Conservation (phyloP, 2,113 vertebrate species). For the Sander vitreus region DNA sequence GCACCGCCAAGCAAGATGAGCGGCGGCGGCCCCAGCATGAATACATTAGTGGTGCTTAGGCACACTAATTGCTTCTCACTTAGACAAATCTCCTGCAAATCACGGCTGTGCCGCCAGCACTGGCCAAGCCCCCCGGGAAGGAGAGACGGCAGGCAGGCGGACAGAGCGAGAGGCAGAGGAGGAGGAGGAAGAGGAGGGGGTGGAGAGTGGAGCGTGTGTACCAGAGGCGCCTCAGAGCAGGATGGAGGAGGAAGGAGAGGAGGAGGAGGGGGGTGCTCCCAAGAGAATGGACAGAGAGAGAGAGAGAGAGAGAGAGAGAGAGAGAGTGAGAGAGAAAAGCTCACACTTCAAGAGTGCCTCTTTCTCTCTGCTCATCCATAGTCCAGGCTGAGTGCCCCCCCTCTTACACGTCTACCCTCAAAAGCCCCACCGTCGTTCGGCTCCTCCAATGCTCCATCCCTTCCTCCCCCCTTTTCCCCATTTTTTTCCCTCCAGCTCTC, state of each 20-base stretch:
- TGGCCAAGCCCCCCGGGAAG: conserved; percentile 81
- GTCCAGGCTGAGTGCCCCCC: conserved; percentile 69
- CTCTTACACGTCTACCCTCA: conserved; percentile 69
- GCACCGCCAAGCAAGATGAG: conserved; percentile 63
- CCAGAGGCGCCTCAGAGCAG: conserved; percentile 83
- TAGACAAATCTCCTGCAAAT: conserved; percentile 89
- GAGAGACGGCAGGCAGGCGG: conserved; percentile 80
- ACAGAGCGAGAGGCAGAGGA: conserved; percentile 75
- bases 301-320: conserved; percentile 44
- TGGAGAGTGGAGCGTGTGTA: conserved; percentile 81
- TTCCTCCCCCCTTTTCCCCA: conserved; percentile 17
- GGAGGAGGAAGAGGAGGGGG: conserved; percentile 50
- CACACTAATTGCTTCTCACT: conserved; percentile 89
- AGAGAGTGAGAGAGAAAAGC: conserved; percentile 58
- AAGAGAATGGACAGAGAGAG: conserved; percentile 70
- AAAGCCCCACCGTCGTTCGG: conserved; percentile 66
- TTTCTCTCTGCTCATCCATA: conserved; percentile 71
- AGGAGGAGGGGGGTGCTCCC: conserved; percentile 67
- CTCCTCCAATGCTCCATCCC: conserved; percentile 39
- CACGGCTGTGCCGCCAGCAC: conserved; percentile 83
- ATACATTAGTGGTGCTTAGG: conserved; percentile 86
- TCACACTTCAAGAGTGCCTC: conserved; percentile 73
- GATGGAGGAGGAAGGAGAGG: conserved; percentile 73
- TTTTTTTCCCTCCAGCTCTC: conserved; percentile 55
- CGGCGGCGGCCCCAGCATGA: conserved; percentile 74